Conservation (phyloP, 2,888 invertebrate species). For the Elysia crispata region DNA sequence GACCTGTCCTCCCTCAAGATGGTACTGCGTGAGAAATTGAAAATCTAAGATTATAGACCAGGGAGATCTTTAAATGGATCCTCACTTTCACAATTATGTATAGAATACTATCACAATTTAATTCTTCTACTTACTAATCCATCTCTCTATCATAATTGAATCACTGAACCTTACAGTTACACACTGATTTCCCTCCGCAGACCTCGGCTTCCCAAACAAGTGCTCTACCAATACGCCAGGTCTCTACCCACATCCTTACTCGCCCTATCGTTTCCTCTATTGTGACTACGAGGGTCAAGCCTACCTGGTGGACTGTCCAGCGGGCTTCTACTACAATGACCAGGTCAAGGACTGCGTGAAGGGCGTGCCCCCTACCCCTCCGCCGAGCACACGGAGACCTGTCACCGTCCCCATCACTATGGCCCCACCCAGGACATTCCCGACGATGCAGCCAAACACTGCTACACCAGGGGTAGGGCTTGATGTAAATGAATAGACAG, state of each 20-base stretch:
- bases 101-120: too few species aligned
- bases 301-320: constrained; percentile 45
- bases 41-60: too few species aligned
- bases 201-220: constrained; percentile 40
- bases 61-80: too few species aligned
- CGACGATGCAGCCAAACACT: too few species aligned
- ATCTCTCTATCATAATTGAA: too few species aligned
- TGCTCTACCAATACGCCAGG: constrained; percentile 40
- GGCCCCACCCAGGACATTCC: background rate
- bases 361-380: constrained; percentile 35
- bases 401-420: background rate
- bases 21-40: too few species aligned
- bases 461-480: too few species aligned
- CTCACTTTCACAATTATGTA: too few species aligned
- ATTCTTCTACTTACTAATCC: too few species aligned
- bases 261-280: constrained; percentile 44
- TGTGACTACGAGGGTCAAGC: constrained; percentile 33
- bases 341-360: constrained; percentile 32
- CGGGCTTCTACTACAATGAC: constrained; percentile 45
- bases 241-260: constrained; percentile 34
- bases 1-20: too few species aligned
- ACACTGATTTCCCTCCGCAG: constrained; percentile 16
- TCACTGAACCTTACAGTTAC: too few species aligned
- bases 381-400: constrained; percentile 12
- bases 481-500: too few species aligned